Evolutionary conservation across 2,113 vertebrate species (phyloP).

Genomic region (Piprites chloris): DNA sequence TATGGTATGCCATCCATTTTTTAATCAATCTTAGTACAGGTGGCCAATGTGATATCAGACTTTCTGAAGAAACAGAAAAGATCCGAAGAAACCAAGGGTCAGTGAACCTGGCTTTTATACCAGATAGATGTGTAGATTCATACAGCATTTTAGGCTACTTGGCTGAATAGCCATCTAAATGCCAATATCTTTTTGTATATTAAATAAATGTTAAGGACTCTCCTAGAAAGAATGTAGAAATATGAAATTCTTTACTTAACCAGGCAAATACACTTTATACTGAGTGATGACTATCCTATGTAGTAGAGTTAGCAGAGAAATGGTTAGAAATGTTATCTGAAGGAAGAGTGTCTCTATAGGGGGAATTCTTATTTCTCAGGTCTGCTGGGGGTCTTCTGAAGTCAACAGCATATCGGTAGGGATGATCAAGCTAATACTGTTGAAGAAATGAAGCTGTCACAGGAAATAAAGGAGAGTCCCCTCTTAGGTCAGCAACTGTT

Average conservation of each 20-base stretch:
- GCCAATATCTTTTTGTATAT: background rate
- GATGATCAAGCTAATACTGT: background rate
- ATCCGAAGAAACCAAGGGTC: background rate
- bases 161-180: background rate
- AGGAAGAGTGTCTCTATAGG: background rate
- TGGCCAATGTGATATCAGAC: background rate
- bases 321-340: background rate
- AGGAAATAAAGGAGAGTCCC: background rate
- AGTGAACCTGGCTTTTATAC: background rate
- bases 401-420: background rate
- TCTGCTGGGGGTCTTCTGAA: background rate
- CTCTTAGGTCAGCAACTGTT: background rate
- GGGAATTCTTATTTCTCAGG: background rate
- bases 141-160: background rate
- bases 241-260: background rate
- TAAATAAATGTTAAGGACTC: background rate
- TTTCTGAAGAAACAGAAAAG: background rate
- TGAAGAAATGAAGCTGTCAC: background rate
- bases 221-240: background rate
- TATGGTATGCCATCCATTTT: background rate
- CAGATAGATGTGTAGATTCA: background rate
- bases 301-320: background rate
- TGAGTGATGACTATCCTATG: background rate
- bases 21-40: background rate
- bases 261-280: background rate